Conservation (phyloP, 2,888 invertebrate species). For the Drosophila stalkeri region DNA sequence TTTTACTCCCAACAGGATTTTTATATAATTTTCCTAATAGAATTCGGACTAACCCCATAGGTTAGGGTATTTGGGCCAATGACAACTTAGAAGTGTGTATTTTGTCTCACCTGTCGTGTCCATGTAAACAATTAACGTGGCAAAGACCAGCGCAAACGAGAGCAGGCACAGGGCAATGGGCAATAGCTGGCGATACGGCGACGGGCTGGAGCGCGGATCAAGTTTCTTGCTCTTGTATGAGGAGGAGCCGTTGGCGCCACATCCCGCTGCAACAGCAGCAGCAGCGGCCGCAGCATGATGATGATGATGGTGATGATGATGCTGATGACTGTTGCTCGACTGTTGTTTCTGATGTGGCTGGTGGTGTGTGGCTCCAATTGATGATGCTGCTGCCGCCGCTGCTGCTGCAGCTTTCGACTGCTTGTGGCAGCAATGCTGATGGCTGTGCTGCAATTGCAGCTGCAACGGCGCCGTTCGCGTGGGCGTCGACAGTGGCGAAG, state of each 20-base stretch:
- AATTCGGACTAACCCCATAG: not conserved
- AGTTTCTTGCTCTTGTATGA: slow-evolving; percentile 84
- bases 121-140: slow-evolving; percentile 91
- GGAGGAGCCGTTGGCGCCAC: slow-evolving; percentile 46
- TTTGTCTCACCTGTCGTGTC: slow-evolving; percentile 89
- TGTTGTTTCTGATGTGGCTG: slow-evolving; percentile 64
- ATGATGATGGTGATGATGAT: slow-evolving; percentile 58
- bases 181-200: slow-evolving; percentile 86
- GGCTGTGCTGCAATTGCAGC: slow-evolving; percentile 66
- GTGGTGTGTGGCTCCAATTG: slow-evolving; percentile 58
- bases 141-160: slow-evolving; percentile 93
- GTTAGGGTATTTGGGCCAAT: not conserved
- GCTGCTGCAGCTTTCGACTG: slow-evolving; percentile 41
- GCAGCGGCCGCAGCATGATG: slow-evolving; percentile 48
- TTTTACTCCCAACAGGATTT: too few relatives aligned
- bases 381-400: slow-evolving; percentile 41
- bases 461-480: slow-evolving; percentile 80
- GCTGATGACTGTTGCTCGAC: slow-evolving; percentile 45
- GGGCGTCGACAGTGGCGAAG: slow-evolving; percentile 82
- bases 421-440: slow-evolving; percentile 82
- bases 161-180: slow-evolving; percentile 91
- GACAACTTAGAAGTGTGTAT: slow-evolving; percentile 2
- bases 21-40: too few relatives aligned
- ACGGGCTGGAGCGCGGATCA: slow-evolving; percentile 83
- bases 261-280: slow-evolving; percentile 43